Base-by-base conservation (phyloP, 2,797 vertebrate genomes). In the Gadopsis bispinosus region DNA sequence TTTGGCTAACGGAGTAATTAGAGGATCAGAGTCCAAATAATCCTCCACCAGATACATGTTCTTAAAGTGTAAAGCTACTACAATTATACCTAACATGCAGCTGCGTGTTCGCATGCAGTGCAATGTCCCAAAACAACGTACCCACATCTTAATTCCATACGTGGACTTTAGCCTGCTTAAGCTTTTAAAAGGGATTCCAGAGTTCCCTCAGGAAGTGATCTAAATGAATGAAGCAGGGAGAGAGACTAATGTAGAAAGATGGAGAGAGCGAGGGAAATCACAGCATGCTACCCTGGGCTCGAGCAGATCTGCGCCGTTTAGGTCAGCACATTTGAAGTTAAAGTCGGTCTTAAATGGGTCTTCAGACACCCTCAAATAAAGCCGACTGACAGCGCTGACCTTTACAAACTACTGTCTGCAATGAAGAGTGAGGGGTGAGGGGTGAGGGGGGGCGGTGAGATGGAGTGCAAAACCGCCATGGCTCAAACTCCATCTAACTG, bases 271-370 rank as follows among this genome's bases (percentile, higher is more conserved):
- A 59, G 78, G 63, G 77, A 70, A 84, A 87, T 88, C 87, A 77
- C 87, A 87, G 90, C 80, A 65, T 76, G 83, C 78, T 64, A 80
- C 79, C 79, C 54, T 48, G 61, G 64, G 83, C 85, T 88, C 70
- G 54, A 79, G 79, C 87, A 81, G 86, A 88, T 88, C 85, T 80
- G 82, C 14, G 13, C 67, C 19, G 90, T 87, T 90, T 73, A 74
- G 88, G 88, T 92, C 92, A 89, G 91, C 92, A 91, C 81, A 89
- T 92, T 83, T 87, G 78, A 92, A 91, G 89, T 90, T 85, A 88
- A 91, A 92, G 88, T 85, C 81, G 43, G 82, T 66, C 88, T 83
- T 89, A 92, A 93, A 93, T 87, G 89, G 88, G 83, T 88, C 85
- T 90, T 93, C 90, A 92, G 89, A 91, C 91, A 48, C 75, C 76